Percentiles rank a stretch among this genome's conserved stretches.
These are phyloP conservation scores for Drosophila asahinai DNA, from an alignment of 1,140 invertebrate species.

Conservation along the genomic window DNA sequence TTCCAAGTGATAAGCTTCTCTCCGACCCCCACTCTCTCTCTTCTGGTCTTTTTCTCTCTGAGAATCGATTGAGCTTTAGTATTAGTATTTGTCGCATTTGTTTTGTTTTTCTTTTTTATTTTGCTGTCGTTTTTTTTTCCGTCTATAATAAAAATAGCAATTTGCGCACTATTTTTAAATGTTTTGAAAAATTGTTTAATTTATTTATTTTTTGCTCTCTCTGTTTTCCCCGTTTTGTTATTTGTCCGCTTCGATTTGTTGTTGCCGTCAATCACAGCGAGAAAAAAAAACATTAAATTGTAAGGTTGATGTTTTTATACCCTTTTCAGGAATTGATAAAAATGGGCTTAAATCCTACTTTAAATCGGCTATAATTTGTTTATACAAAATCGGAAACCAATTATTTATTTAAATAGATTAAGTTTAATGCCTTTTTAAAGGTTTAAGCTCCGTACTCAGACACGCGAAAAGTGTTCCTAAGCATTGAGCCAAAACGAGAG, in stretches of 20 bases:
- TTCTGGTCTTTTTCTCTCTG: background rate
- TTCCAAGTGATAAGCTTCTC: conserved; percentile 31
- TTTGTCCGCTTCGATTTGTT: conserved; percentile 47
- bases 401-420: no score
- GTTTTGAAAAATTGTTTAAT: conserved; percentile 74
- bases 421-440: no score
- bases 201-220: conserved; percentile 41
- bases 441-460: no score
- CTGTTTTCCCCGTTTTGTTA: conserved; percentile 26
- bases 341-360: background rate
- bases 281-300: background rate
- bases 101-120: conserved; percentile 53
- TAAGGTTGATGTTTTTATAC: background rate
- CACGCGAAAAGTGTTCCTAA: no score
- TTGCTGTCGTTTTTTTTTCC: conserved; percentile 28
- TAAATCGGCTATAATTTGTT: background rate
- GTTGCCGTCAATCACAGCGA: conserved; percentile 55
- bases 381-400: no score
- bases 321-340: background rate
- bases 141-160: conserved; percentile 74
- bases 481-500: no score
- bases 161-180: conserved; percentile 84
- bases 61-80: conserved; percentile 17
- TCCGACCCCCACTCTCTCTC: conserved; percentile 11
- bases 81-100: conserved; percentile 59